These are phyloP conservation scores for Hystrix cristata DNA, from an alignment of 2,113 vertebrate species.

Conservation along the genomic window DNA sequence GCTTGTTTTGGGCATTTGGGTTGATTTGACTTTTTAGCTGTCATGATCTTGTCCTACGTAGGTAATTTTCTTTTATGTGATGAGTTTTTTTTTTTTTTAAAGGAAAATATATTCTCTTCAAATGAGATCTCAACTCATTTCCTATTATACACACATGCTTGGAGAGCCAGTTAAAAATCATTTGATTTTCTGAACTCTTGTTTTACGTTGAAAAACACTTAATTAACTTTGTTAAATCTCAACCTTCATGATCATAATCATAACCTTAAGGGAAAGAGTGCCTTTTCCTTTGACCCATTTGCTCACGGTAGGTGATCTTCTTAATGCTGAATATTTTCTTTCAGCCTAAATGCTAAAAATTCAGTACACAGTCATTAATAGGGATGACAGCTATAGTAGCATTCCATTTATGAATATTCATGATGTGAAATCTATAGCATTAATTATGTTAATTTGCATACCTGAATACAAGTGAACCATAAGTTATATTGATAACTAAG, in stretches of 20 bases:
- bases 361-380: slow-evolving; percentile 80
- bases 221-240: slow-evolving; percentile 78
- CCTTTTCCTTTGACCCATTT: slow-evolving; percentile 74
- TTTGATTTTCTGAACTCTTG: slow-evolving; percentile 54
- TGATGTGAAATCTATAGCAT: slow-evolving; percentile 89
- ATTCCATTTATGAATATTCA: slow-evolving; percentile 90
- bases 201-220: slow-evolving; percentile 78
- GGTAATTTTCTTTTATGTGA: slow-evolving; percentile 45
- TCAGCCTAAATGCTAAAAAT: slow-evolving; percentile 87
- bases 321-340: slow-evolving; percentile 83
- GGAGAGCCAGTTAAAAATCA: slow-evolving; percentile 62
- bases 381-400: slow-evolving; percentile 86
- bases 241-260: slow-evolving; percentile 70
- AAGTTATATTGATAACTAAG: slow-evolving; percentile 84
- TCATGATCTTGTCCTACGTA: not conserved
- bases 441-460: slow-evolving; percentile 91
- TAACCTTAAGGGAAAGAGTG: slow-evolving; percentile 59
- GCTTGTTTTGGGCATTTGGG: not conserved
- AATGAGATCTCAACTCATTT: slow-evolving; percentile 42
- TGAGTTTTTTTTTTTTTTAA: not conserved
- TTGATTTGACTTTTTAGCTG: slow-evolving; percentile 9
- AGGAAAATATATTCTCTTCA: not conserved
- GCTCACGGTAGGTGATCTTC: slow-evolving; percentile 68
- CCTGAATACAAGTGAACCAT: slow-evolving; percentile 85
- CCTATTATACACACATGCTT: not conserved